Percentiles rank a stretch among this genome's conserved stretches.
Conservation (phyloP, 2,113 vertebrate species). For the Oreamnos americanus region DNA sequence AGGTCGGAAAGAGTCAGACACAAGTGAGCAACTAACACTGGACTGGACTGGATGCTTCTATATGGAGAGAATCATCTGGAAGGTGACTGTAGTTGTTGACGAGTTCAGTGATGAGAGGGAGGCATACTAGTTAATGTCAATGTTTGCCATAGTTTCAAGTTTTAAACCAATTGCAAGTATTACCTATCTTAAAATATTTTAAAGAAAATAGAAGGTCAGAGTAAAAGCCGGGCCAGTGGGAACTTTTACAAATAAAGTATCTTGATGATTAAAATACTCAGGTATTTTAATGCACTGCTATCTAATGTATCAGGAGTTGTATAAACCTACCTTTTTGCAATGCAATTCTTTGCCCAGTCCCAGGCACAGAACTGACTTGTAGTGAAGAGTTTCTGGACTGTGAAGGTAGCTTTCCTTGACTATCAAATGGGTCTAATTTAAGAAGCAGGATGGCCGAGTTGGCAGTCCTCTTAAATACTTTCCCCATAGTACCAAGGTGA, state of each 20-base stretch:
- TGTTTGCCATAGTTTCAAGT: neutral
- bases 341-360: neutral
- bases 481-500: conserved; percentile 32
- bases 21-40: neutral
- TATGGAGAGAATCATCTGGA: neutral
- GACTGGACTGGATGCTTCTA: neutral
- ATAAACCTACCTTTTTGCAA: neutral
- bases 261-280: neutral
- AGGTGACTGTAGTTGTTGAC: neutral
- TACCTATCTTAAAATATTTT: conserved; percentile 10
- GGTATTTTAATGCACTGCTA: neutral
- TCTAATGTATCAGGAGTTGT: neutral
- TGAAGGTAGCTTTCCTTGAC: conserved; percentile 22
- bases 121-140: neutral
- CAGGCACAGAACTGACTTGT: neutral
- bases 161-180: conserved; percentile 6
- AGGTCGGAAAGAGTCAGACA: neutral
- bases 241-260: neutral
- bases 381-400: neutral
- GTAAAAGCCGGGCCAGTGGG: neutral
- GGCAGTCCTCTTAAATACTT: conserved; percentile 47
- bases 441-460: conserved; percentile 38
- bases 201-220: conserved; percentile 22
- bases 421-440: conserved; percentile 56
- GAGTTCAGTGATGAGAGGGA: neutral